Percentiles rank a stretch among this genome's conserved stretches.
Conservation (phyloP, 2,113 vertebrate species). For the Perognathus longimembris region DNA sequence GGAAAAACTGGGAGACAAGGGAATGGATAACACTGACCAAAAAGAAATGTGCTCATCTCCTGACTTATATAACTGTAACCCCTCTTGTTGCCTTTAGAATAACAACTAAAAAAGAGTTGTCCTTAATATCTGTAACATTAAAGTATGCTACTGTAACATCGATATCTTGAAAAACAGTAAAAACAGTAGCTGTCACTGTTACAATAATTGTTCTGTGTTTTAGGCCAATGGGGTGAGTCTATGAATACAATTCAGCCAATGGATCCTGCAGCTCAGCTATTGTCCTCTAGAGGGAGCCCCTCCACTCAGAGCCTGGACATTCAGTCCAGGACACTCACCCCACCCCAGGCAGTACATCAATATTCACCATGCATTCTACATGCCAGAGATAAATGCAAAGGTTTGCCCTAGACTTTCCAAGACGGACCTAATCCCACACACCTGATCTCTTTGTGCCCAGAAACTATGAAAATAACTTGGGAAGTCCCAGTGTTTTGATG, state of each 20-base stretch:
- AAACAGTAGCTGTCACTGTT: slow-evolving; percentile 6
- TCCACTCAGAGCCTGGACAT: neutral
- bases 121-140: neutral
- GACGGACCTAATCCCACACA: neutral
- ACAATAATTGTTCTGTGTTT: slow-evolving; percentile 1
- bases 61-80: no score
- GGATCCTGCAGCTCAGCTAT: no score
- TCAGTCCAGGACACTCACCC: neutral
- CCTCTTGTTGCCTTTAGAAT: no score
- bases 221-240: neutral
- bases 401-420: neutral
- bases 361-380: no score
- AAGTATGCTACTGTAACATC: neutral
- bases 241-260: no score
- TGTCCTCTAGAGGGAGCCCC: no score
- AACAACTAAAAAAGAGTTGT: neutral
- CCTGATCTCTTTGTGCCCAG: neutral
- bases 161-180: slow-evolving; percentile 23
- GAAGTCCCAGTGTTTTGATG: neutral
- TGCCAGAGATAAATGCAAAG: neutral
- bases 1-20: no score
- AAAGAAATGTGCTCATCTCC: no score
- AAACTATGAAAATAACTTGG: neutral
- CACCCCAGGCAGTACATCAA: neutral
- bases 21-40: no score